A percentile compares a stretch with the other conserved stretches of the same genome.
Conservation (phyloP, 2,888 invertebrate species). For the Lasioglossum oenotherae region DNA sequence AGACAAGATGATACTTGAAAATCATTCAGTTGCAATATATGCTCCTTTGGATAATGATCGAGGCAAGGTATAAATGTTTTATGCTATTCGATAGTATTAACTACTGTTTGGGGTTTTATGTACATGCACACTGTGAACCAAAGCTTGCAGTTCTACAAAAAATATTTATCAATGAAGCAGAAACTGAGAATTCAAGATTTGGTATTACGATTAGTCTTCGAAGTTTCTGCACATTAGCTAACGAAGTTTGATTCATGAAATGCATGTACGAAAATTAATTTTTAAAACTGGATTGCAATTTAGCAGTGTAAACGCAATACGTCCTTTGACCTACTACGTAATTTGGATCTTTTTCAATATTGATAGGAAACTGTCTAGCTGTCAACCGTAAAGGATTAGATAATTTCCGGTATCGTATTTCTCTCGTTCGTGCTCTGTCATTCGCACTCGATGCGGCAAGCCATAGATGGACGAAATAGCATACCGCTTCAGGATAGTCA, state of each 20-base stretch:
- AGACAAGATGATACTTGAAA: not conserved
- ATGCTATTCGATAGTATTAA: not conserved
- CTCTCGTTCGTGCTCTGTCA: not conserved
- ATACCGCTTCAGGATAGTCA: not conserved
- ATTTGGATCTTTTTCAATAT: conserved; percentile 3
- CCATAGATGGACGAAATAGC: not conserved
- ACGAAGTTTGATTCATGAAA: not conserved
- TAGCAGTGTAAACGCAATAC: not conserved
- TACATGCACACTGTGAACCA: too few relatives aligned
- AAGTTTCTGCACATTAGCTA: not conserved
- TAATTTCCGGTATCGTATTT: conserved; percentile 2
- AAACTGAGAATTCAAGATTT: not conserved
- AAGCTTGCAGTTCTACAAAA: not conserved
- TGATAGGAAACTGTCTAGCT: not conserved
- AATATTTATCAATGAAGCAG: not conserved
- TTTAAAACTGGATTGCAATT: not conserved
- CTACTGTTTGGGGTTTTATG: not conserved
- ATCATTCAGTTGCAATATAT: not conserved
- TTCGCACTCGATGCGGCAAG: not conserved
- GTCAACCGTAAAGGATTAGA: conserved; percentile 1
- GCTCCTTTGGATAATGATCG: too few relatives aligned
- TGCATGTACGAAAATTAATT: not conserved
- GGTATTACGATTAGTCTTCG: not conserved
- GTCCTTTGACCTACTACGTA: not conserved
- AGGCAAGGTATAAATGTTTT: too few relatives aligned